Evolutionary conservation across 2,888 invertebrate genomes (phyloP).

Genomic region (Noctuana brunneofusca): DNA sequence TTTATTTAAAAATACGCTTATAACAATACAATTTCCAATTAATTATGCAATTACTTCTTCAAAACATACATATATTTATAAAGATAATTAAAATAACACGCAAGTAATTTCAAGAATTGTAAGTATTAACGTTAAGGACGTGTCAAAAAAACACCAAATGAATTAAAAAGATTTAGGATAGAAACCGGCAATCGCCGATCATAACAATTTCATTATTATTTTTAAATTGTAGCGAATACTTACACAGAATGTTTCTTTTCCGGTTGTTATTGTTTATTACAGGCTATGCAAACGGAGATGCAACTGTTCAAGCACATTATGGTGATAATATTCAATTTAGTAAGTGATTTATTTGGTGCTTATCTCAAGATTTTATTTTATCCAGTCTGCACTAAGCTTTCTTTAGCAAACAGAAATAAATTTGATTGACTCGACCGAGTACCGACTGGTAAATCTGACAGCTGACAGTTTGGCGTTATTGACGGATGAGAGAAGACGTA

Average conservation of each 20-base stretch:
- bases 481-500: too few relatives aligned
- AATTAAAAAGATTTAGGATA: neutral
- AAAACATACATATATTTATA: neutral
- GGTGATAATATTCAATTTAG: neutral
- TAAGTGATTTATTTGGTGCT: neutral
- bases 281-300: neutral
- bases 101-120: neutral
- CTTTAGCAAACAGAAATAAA: neutral
- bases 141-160: neutral
- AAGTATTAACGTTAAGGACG: neutral
- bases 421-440: too few relatives aligned
- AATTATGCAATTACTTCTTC: too few relatives aligned
- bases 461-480: neutral
- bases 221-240: neutral
- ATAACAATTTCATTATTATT: neutral
- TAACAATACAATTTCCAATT: too few relatives aligned
- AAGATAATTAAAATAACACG: neutral
- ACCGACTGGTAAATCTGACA: too few relatives aligned
- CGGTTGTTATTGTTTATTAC: neutral
- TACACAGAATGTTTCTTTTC: slow-evolving; percentile 5
- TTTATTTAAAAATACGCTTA: too few relatives aligned
- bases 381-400: neutral
- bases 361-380: slow-evolving; percentile 4
- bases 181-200: slow-evolving; percentile 3
- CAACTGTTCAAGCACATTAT: neutral